phyloP scores from a whole-genome alignment of 2,888 invertebrate species.

The Temnothorax rugatulus region DNA sequence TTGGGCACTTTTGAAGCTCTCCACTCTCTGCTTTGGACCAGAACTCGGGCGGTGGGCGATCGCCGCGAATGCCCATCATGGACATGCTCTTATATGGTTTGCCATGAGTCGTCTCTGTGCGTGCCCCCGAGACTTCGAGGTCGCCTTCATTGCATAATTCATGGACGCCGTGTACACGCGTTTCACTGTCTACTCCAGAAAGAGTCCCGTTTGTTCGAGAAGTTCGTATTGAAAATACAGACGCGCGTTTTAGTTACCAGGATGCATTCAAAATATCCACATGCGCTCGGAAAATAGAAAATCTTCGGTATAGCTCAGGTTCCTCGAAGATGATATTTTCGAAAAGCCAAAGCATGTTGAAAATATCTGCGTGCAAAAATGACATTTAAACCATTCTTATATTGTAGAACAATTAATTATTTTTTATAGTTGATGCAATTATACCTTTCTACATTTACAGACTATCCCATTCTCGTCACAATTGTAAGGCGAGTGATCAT shows the following conservation, averaged over 20 bases:
- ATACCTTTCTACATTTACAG: not conserved
- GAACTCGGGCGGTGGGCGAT: conserved; percentile 77
- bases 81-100: conserved; percentile 82
- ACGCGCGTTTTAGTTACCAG: not conserved
- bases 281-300: not conserved
- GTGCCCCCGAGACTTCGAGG: conserved; percentile 75
- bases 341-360: not conserved
- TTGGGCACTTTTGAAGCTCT: conserved; percentile 60
- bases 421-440: not conserved
- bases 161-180: conserved; percentile 48
- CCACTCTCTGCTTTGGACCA: conserved; percentile 61
- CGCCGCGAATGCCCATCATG: conserved; percentile 75
- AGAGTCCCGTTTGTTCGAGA: conserved; percentile 11
- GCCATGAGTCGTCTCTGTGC: conserved; percentile 75
- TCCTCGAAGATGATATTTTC: not conserved
- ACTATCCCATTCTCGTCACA: not conserved
- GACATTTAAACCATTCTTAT: not conserved
- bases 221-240: conserved; percentile 13
- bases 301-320: not conserved
- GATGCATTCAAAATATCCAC: not conserved
- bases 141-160: conserved; percentile 74
- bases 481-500: not conserved
- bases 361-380: not conserved
- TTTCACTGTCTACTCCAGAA: conserved; percentile 41
- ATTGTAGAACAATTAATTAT: not conserved